Percentiles rank a stretch among this genome's conserved stretches.
These are phyloP conservation scores for Trigoniulus corallinus DNA, from an alignment of 1,140 invertebrate species.

Conservation along the genomic window DNA sequence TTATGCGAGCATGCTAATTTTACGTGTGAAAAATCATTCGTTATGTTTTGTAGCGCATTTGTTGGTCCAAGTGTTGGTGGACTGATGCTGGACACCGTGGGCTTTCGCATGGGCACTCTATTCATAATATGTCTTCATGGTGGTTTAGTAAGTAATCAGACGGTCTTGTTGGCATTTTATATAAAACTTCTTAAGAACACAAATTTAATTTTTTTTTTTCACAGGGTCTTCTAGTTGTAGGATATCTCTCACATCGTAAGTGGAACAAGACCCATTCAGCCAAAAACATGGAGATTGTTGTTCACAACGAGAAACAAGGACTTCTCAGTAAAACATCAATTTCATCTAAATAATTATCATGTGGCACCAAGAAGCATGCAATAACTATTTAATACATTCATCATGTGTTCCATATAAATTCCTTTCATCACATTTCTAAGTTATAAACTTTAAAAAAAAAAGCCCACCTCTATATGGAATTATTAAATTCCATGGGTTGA, in stretches of 20 bases:
- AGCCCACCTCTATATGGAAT: too few relatives aligned
- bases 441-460: too few relatives aligned
- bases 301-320: not conserved
- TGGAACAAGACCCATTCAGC: not conserved
- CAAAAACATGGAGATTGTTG: not conserved
- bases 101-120: not conserved
- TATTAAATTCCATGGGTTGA: too few relatives aligned
- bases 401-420: too few relatives aligned
- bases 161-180: not conserved
- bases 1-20: not conserved
- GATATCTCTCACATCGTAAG: not conserved
- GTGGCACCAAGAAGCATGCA: too few relatives aligned
- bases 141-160: not conserved
- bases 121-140: not conserved
- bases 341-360: too few relatives aligned
- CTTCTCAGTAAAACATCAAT: not conserved
- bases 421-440: too few relatives aligned
- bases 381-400: too few relatives aligned
- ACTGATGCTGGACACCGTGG: constrained; percentile 1
- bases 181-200: not conserved
- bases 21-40: not conserved
- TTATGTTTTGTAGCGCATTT: constrained; percentile 1
- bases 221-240: not conserved
- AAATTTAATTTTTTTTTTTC: not conserved
- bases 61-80: constrained; percentile 1